Base-by-base conservation (phyloP, 2,888 invertebrate genomes). In the Belgica antarctica region DNA sequence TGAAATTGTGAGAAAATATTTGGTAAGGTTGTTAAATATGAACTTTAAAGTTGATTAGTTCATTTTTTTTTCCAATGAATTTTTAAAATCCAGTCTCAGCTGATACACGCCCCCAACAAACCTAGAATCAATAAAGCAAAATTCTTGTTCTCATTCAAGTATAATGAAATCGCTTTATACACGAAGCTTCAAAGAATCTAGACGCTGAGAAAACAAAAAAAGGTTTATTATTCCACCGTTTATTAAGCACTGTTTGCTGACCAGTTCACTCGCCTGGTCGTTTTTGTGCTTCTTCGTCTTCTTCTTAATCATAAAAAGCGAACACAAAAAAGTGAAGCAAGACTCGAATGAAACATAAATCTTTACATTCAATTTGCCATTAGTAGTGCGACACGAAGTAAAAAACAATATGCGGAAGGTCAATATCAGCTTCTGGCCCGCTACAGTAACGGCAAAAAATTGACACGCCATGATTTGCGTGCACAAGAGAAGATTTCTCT, bases 261-360 rank as follows among this genome's bases (percentile, higher is more conserved):
- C 41, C 41, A 15, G 41, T 41, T 41, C 41, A 41, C 3, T 41
- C 10, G 2, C 3, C 41, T 41, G 41, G n/a, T 34, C 7, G 34
- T 34, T 8, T 34, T 34, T 5, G n/a, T 41, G 41, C 12, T 41
- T 15, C 10, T 2, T 41, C 34, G 34, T 8, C 34, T 34, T 34
- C 12, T 34, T 34, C 34, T 34, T 41, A 41, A 41, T 41, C 41
- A n/a, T 41, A 5, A 15, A 41, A 15, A 41, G n/a, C n/a, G 41
- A 41, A 15, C n/a, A 41, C n/a, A n/a, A n/a, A n/a, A n/a, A 31
- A 41, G 15, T 15, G 41, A 41, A 41, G 41, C 41, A 15, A 41
- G 41, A n/a, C n/a, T n/a, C n/a, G n/a, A n/a, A n/a, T n/a, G n/a
- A 41, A 41, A 41, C 41, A 41, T 41, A 41, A 41, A 41, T 41